Conservation (phyloP, 2,888 invertebrate genomes). For the Oscheius sp. region DNA sequence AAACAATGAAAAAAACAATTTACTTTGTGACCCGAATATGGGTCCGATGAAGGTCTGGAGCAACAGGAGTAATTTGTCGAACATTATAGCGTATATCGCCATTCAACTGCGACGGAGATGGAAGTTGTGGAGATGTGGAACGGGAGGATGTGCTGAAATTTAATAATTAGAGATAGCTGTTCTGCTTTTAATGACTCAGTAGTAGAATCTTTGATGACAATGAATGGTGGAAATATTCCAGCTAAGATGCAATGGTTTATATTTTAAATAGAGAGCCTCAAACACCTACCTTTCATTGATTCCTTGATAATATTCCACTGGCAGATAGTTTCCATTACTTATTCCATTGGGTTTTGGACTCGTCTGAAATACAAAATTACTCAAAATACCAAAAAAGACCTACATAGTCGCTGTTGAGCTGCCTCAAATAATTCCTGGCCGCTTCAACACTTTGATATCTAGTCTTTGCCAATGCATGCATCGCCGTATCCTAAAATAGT, state of each 20-base stretch:
- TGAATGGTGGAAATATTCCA: too few species aligned
- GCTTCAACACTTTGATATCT: slow-evolving; percentile 13
- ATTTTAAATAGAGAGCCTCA: not conserved
- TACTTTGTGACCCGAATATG: slow-evolving; percentile 29
- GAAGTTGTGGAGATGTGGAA: slow-evolving; percentile 31
- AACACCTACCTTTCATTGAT: not conserved
- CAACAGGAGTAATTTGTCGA: slow-evolving; percentile 29
- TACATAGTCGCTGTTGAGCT: slow-evolving; percentile 16
- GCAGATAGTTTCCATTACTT: slow-evolving; percentile 5
- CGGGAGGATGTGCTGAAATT: slow-evolving; percentile 30
- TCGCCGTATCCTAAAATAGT: slow-evolving; percentile 31
- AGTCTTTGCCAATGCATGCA: slow-evolving; percentile 2
- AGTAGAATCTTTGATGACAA: too few species aligned
- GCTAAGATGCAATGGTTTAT: too few species aligned
- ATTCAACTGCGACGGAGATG: slow-evolving; percentile 4
- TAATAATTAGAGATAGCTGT: too few species aligned
- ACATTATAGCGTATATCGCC: slow-evolving; percentile 1
- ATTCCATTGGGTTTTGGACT: not conserved
- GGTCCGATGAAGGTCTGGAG: slow-evolving; percentile 22
- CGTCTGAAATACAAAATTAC: not conserved
- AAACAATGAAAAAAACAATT: not conserved
- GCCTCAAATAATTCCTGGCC: slow-evolving; percentile 12
- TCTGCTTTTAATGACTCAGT: too few species aligned
- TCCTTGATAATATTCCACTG: not conserved
- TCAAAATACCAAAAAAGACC: not conserved